Percentiles rank a stretch among this genome's conserved stretches.
Evolutionary conservation across 2,113 vertebrate species (phyloP).

Genomic region (Chamaetylas fuelleborni): DNA sequence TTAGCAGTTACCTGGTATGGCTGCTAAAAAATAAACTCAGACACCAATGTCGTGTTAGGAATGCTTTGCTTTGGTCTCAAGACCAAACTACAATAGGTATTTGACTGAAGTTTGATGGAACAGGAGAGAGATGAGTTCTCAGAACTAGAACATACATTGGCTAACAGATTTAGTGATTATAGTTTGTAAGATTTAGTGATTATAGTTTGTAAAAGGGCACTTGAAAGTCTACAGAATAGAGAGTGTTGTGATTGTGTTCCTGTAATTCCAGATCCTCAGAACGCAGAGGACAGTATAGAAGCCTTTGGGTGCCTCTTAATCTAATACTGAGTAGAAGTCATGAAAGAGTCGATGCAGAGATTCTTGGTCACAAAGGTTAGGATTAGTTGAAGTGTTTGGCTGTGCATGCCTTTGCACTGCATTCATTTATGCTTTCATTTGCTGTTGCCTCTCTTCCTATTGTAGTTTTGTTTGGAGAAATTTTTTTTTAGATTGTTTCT

Average conservation of each 20-base stretch:
- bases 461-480: neutral
- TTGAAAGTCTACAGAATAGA: neutral
- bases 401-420: neutral
- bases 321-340: neutral
- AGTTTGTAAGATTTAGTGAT: neutral
- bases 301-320: neutral
- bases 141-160: neutral
- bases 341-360: neutral
- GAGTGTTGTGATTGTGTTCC: rapidly evolving
- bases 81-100: neutral
- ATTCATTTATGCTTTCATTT: neutral
- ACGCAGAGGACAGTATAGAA: rapidly evolving
- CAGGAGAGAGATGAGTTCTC: neutral
- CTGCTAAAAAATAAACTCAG: neutral
- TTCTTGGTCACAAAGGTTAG: neutral
- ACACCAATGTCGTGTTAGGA: neutral
- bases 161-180: neutral
- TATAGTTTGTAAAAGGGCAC: neutral
- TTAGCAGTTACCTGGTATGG: neutral
- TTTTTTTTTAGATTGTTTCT: neutral
- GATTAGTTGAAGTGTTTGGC: neutral
- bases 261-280: neutral
- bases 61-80: neutral
- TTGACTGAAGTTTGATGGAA: neutral
- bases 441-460: neutral